Conservation (phyloP, 2,888 invertebrate genomes). For the Platycheirus albimanus region DNA sequence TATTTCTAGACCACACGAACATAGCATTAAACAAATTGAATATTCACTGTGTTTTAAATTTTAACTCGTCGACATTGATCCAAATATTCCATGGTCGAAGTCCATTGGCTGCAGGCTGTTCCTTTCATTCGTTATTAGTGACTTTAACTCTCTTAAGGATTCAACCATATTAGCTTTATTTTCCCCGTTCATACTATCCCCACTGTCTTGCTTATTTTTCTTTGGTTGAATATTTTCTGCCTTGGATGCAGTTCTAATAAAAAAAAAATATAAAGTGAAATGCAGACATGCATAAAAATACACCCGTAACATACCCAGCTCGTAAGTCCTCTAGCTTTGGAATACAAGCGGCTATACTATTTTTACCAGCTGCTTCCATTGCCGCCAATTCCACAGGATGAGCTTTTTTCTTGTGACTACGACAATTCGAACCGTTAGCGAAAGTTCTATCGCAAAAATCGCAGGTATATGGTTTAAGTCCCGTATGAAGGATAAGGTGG, state of each 20-base stretch:
- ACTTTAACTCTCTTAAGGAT: conserved; percentile 31
- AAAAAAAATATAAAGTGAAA: background rate
- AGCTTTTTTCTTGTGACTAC: conserved; percentile 81
- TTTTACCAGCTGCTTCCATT: conserved; percentile 80
- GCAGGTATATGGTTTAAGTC: conserved; percentile 81
- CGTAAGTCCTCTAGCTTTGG: conserved; percentile 81
- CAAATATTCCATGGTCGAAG: conserved; percentile 33
- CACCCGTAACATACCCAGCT: conserved; percentile 76
- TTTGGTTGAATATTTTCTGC: background rate
- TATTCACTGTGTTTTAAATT: background rate
- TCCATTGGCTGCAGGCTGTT: background rate
- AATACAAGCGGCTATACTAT: conserved; percentile 77
- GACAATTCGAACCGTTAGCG: conserved; percentile 82
- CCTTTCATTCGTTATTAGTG: conserved; percentile 8
- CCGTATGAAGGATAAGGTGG: conserved; percentile 82
- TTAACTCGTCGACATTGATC: conserved; percentile 37
- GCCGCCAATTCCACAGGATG: conserved; percentile 82
- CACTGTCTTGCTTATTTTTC: conserved; percentile 15
- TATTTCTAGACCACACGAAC: no score
- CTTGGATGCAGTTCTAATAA: conserved; percentile 48
- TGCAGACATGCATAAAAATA: background rate
- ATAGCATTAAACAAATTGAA: background rate
- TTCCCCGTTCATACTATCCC: conserved; percentile 68
- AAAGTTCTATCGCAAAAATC: conserved; percentile 82
- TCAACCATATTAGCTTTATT: no score